Conservation (phyloP, 1,140 invertebrate genomes). For the Drosophila repletoides region DNA sequence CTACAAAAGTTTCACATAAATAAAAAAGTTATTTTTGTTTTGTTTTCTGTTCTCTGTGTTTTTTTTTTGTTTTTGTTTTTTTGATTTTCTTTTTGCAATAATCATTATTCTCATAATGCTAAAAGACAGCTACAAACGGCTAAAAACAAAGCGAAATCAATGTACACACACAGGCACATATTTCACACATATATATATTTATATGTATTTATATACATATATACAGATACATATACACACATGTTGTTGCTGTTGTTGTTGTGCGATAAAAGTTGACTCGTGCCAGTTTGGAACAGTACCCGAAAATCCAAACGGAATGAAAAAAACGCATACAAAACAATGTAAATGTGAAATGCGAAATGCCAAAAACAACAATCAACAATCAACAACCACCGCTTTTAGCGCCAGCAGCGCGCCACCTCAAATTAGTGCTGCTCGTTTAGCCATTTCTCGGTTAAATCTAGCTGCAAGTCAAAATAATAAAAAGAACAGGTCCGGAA, state of each 20-base stretch:
- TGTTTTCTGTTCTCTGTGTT: conserved; percentile 5
- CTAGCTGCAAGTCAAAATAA: background rate
- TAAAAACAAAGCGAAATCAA: conserved; percentile 64
- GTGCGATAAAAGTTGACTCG: conserved; percentile 71
- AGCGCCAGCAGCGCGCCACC: conserved; percentile 39
- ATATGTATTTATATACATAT: conserved; percentile 22
- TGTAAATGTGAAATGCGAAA: conserved; percentile 54
- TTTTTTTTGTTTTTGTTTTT: conserved; percentile 16
- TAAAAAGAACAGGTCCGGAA: background rate
- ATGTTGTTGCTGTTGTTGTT: conserved; percentile 19
- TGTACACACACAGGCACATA: conserved; percentile 31
- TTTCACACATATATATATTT: background rate
- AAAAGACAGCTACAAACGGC: conserved; percentile 42
- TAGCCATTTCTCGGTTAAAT: no score
- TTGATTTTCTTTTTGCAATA: conserved; percentile 54
- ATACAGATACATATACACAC: conserved; percentile 12
- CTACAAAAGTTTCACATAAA: conserved; percentile 32
- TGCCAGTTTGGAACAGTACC: conserved; percentile 70
- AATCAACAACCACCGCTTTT: conserved; percentile 64
- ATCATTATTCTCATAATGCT: conserved; percentile 52
- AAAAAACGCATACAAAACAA: conserved; percentile 39
- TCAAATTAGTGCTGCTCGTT: background rate
- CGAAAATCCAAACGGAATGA: conserved; percentile 54
- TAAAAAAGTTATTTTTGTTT: conserved; percentile 23
- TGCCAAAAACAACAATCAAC: conserved; percentile 62